These are phyloP conservation scores for Anoplopoma fimbria DNA, from an alignment of 2,113 vertebrate genomes.

Conservation along the genomic window DNA sequence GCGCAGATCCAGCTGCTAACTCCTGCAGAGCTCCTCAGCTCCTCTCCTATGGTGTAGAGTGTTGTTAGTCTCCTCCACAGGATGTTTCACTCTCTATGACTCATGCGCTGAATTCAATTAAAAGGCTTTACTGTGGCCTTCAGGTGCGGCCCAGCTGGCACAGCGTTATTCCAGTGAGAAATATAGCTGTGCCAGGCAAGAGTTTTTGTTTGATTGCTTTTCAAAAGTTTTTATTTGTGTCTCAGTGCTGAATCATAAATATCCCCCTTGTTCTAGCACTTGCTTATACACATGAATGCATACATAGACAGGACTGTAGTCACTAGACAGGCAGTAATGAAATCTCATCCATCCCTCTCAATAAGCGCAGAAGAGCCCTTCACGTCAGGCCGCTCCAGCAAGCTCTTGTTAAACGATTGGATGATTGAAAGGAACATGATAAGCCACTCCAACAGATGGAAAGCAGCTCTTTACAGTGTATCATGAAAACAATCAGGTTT, in stretches of 20 bases:
- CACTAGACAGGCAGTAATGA: conserved; percentile 46
- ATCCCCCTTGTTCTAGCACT: conserved; percentile 9
- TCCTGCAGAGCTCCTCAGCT: conserved; percentile 19
- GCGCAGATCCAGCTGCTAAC: neutral
- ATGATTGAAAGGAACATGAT: conserved; percentile 65
- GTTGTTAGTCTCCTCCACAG: neutral
- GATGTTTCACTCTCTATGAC: conserved; percentile 6
- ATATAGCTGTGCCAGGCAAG: neutral
- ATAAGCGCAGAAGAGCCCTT: conserved; percentile 60
- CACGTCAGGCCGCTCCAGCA: conserved; percentile 54
- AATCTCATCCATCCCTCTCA: conserved; percentile 55
- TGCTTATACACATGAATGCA: conserved; percentile 1
- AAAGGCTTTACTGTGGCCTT: conserved; percentile 13
- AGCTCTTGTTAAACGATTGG: conserved; percentile 72
- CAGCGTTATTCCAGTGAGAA: neutral
- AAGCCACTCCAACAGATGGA: conserved; percentile 56
- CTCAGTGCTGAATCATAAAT: conserved; percentile 37
- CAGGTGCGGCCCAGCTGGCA: conserved; percentile 42
- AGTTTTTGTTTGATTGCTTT: conserved; percentile 33
- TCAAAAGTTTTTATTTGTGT: conserved; percentile 21
- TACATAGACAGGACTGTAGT: conserved; percentile 20
- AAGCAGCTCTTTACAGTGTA: conserved; percentile 49
- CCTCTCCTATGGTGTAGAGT: conserved; percentile 1
- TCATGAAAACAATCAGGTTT: conserved; percentile 53
- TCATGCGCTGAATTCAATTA: conserved; percentile 3